Percentiles rank a stretch among this genome's conserved stretches.
phyloP scores from a whole-genome alignment of 2,797 vertebrate species.

The Parauchenoglanis ngamensis region DNA sequence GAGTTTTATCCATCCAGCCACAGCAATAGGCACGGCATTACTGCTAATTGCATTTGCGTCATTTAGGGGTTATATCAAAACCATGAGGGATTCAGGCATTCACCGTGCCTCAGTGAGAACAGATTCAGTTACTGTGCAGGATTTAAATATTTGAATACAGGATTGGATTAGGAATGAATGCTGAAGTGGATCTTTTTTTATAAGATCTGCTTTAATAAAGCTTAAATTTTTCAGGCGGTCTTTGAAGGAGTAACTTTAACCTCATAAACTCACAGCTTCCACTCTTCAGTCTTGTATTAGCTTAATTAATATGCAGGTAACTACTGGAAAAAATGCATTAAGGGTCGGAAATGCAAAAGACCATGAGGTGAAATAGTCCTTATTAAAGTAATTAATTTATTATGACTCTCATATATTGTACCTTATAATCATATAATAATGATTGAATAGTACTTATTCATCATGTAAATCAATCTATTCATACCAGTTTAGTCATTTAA shows the following conservation, averaged over 20 bases:
- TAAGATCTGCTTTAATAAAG: neutral
- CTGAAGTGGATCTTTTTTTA: neutral
- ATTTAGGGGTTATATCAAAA: slow-evolving; percentile 13
- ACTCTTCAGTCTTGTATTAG: neutral
- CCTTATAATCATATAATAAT: too few relatives aligned
- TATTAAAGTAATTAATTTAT: neutral
- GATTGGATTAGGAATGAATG: neutral
- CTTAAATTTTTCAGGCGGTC: neutral
- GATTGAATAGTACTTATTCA: neutral
- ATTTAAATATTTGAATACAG: slow-evolving; percentile 7
- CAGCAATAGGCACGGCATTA: neutral
- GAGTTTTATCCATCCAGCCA: slow-evolving; percentile 17
- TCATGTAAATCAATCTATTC: neutral
- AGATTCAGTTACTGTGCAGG: neutral
- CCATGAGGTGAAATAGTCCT: neutral
- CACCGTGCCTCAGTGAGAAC: neutral
- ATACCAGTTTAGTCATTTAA: neutral
- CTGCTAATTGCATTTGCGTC: slow-evolving; percentile 18
- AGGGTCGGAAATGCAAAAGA: neutral
- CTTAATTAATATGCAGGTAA: neutral
- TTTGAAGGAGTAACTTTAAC: neutral
- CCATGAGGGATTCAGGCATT: neutral
- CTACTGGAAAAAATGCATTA: neutral
- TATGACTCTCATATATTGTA: neutral
- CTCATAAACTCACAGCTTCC: neutral